Percentiles rank a stretch among this genome's conserved stretches.
phyloP scores from a whole-genome alignment of 2,888 invertebrate genomes.

The Patella pellucida region DNA sequence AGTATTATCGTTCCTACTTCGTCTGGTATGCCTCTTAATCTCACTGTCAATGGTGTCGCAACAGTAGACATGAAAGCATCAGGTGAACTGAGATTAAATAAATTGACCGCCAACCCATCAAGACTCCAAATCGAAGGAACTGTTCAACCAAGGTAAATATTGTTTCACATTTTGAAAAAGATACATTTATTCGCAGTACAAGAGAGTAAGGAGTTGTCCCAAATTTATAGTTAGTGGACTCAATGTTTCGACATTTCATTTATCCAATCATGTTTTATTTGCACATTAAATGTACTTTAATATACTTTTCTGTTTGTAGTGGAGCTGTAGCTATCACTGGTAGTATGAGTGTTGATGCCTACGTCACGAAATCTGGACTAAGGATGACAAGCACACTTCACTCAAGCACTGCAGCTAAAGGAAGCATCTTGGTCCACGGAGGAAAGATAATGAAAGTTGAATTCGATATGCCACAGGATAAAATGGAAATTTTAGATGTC shows the following conservation, averaged over 20 bases:
- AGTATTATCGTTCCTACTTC: constrained; percentile 89
- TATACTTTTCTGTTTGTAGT: constrained; percentile 72
- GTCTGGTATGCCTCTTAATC: constrained; percentile 86
- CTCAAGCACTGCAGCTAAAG: constrained; percentile 86
- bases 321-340: constrained; percentile 86
- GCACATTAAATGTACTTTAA: not conserved
- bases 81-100: constrained; percentile 83
- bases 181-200: no score
- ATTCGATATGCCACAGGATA: constrained; percentile 85
- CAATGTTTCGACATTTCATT: no score
- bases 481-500: constrained; percentile 86
- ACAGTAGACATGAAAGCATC: constrained; percentile 86
- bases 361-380: constrained; percentile 84
- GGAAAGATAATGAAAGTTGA: constrained; percentile 80
- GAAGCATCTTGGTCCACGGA: constrained; percentile 80
- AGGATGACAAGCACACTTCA: constrained; percentile 86
- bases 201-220: no score
- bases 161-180: no score
- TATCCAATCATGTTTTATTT: not conserved
- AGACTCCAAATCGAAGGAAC: constrained; percentile 84
- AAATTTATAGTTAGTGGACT: no score
- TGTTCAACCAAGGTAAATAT: constrained; percentile 81
- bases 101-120: constrained; percentile 70
- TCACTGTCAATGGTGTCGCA: constrained; percentile 88
- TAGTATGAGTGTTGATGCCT: constrained; percentile 87